A percentile compares a stretch with the other conserved stretches of the same genome.
These are phyloP conservation scores for Zaprionus gabonicus DNA, from an alignment of 1,140 invertebrate genomes.

Conservation along the genomic window DNA sequence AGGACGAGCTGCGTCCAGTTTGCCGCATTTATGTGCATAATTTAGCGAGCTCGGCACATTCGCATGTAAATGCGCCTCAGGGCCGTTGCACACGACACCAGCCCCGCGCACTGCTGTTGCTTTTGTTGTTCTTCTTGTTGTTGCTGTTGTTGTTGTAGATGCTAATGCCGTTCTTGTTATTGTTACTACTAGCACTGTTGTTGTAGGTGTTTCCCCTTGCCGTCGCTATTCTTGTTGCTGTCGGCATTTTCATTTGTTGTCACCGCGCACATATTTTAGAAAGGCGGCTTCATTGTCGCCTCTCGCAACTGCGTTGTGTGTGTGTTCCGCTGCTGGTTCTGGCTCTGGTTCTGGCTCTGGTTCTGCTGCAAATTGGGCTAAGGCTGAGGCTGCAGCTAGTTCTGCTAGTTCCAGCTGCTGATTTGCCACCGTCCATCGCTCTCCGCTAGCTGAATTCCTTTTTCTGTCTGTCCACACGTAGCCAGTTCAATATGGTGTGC, in stretches of 20 bases:
- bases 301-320: background rate
- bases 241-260: constrained; percentile 20
- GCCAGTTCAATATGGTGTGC: constrained; percentile 25
- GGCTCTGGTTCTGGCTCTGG: background rate
- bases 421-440: constrained; percentile 35
- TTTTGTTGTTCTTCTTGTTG: background rate
- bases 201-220: background rate
- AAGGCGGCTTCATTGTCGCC: constrained; percentile 22
- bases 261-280: constrained; percentile 46
- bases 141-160: background rate
- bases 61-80: constrained; percentile 48
- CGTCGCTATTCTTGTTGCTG: background rate
- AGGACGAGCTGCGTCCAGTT: constrained; percentile 5
- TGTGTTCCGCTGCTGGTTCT: background rate
- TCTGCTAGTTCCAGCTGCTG: background rate
- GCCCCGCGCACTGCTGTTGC: background rate
- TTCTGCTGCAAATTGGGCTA: background rate
- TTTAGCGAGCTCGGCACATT: constrained; percentile 37
- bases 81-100: constrained; percentile 16
- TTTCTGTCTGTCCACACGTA: constrained; percentile 42
- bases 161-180: background rate
- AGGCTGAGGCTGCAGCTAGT: background rate
- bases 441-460: constrained; percentile 35
- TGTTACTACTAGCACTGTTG: background rate
- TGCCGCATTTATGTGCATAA: constrained; percentile 50